Base-by-base conservation (phyloP, 2,797 vertebrate genomes). In the Salarias fasciatus region DNA sequence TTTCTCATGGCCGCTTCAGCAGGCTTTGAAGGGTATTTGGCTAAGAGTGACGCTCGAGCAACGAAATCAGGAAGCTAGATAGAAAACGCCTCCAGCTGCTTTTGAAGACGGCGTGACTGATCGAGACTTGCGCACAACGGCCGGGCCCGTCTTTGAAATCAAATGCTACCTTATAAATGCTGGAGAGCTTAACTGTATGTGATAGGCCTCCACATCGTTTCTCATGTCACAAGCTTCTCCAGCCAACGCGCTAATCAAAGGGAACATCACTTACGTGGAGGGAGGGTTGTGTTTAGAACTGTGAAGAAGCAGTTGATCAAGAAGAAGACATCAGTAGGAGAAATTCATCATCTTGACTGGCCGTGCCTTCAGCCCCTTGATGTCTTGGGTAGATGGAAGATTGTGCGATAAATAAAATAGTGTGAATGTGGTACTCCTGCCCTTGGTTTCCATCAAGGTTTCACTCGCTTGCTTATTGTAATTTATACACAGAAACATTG, bases 21-120 rank as follows among this genome's bases (percentile, higher is more conserved):
- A 0, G 28, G 29, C 71, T 75, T 79, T 79, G 72, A 84, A 75
- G 60, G 47, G 62, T 80, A 80, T 79, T 77, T 75, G 64, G 48
- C 28, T n/a, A 77, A 75, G 44, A 53, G 55, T 42, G 36, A 72
- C 40, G 60, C 69, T 67, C 0, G 4, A 69, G 51, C 77, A 38
- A 3, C 0, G 8, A 64, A 74, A 75, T 62, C 41, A 75, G 75
- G 45, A 15, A 48, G 65, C 36, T 45, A 12, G 62, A 73, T 62
- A 50, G 69, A 58, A 83, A 81, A 73, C 6, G 10, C 38, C 51
- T 60, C 31, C 65, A 53, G 52, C 44, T 52, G 55, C 7, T 33
- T 77, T 79, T 80, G 75, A 80, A 79, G 70, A 64, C 41, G 11
- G 14, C 12, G 15, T 42, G 56, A 83, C 31, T 47, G 57, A 82